Percentiles rank a stretch among this genome's conserved stretches.
Evolutionary conservation across 2,888 invertebrate species (phyloP).

Genomic region (Caenorhabditis doughertyi): DNA sequence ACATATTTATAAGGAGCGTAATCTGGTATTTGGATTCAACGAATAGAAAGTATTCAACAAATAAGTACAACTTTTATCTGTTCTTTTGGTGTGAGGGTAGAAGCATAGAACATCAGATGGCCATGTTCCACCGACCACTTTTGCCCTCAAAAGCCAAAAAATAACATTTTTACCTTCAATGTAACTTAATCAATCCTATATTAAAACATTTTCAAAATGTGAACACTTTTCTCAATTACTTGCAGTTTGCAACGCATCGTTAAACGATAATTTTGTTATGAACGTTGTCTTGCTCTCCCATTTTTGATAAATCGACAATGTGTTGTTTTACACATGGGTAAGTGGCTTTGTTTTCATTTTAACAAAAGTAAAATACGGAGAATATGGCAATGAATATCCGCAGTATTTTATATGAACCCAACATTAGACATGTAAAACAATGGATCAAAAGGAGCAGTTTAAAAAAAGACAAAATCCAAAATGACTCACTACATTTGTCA

Average conservation of each 20-base stretch:
- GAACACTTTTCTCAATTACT: not conserved
- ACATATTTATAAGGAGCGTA: conserved; percentile 38
- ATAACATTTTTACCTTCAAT: conserved; percentile 7
- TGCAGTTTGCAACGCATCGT: conserved; percentile 28
- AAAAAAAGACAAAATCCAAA: conserved; percentile 2
- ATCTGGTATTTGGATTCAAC: not conserved
- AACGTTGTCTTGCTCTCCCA: conserved; percentile 1
- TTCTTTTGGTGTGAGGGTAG: not conserved
- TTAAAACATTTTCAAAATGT: not conserved
- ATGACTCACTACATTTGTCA: not conserved
- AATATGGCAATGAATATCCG: conserved; percentile 9
- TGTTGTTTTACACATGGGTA: conserved; percentile 40
- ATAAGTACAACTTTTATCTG: not conserved
- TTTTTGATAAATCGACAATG: conserved; percentile 41
- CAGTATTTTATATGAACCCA: conserved; percentile 32
- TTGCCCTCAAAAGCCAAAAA: conserved; percentile 1
- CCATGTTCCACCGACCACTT: not conserved
- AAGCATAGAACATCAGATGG: not conserved
- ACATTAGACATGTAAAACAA: conserved; percentile 17
- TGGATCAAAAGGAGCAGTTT: conserved; percentile 18
- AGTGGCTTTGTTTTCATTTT: conserved; percentile 2
- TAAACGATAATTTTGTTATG: conserved; percentile 16
- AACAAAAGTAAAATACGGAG: conserved; percentile 27
- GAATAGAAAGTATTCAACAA: not conserved
- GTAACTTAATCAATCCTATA: conserved; percentile 7